phyloP scores from a whole-genome alignment of 2,113 vertebrate species.

The Isichthys henryi region DNA sequence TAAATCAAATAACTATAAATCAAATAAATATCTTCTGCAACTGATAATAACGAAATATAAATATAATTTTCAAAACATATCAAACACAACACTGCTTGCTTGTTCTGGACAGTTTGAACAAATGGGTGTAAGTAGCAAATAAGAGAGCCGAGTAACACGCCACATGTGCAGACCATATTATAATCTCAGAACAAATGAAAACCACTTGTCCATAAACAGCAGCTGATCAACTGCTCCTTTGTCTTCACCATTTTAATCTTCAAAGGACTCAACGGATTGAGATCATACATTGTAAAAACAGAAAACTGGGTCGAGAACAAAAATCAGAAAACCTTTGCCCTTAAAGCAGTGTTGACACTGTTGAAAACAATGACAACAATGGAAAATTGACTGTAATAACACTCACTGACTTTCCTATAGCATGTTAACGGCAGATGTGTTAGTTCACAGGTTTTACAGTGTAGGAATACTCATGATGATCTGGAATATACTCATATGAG shows the following conservation, averaged over 20 bases:
- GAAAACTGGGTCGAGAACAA: slow-evolving; percentile 44
- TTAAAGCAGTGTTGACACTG: slow-evolving; percentile 49
- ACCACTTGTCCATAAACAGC: slow-evolving; percentile 56
- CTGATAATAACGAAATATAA: neutral
- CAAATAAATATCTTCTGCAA: neutral
- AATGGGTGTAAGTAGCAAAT: slow-evolving; percentile 31
- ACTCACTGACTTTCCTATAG: slow-evolving; percentile 17
- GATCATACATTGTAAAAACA: slow-evolving; percentile 56
- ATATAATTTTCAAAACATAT: neutral
- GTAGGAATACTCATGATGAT: neutral
- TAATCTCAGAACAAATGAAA: slow-evolving; percentile 47
- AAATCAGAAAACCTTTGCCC: slow-evolving; percentile 50
- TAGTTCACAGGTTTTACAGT: neutral
- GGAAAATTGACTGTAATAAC: neutral
- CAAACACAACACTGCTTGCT: neutral
- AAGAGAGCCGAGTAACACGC: slow-evolving; percentile 30
- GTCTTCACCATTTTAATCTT: slow-evolving; percentile 47
- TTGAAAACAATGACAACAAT: neutral
- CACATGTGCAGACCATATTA: slow-evolving; percentile 63
- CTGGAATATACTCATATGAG: slow-evolving; percentile 13
- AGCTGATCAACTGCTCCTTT: slow-evolving; percentile 52
- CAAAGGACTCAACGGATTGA: slow-evolving; percentile 47
- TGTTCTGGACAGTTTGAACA: slow-evolving; percentile 40
- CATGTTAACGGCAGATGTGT: slow-evolving; percentile 44
- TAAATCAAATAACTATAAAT: neutral